Conservation (phyloP, 2,888 invertebrate genomes). For the Drosophila lacicola region DNA sequence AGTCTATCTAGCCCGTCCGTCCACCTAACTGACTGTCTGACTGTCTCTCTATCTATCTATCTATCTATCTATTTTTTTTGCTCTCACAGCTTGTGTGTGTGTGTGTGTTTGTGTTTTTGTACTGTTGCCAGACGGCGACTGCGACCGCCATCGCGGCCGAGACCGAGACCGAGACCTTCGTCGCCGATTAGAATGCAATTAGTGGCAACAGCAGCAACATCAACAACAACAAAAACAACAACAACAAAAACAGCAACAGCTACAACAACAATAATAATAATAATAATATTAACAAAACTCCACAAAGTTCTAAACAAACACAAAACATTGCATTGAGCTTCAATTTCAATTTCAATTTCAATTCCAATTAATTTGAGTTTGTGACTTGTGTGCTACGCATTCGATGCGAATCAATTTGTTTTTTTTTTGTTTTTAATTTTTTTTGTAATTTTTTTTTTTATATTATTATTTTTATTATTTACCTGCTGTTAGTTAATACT, state of each 20-base stretch:
- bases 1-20: constrained; percentile 20
- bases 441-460: constrained; percentile 11
- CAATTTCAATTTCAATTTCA: constrained; percentile 44
- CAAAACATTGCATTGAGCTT: constrained; percentile 58
- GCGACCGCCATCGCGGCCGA: constrained; percentile 46
- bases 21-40: constrained; percentile 16
- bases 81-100: neutral
- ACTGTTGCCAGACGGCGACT: constrained; percentile 51
- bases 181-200: constrained; percentile 78
- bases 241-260: constrained; percentile 4
- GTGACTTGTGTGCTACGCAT: constrained; percentile 14
- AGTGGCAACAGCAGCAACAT: constrained; percentile 57
- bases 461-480: constrained; percentile 16
- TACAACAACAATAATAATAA: constrained; percentile 8
- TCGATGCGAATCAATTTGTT: constrained; percentile 30
- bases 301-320: constrained; percentile 52
- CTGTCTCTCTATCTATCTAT: constrained; percentile 23
- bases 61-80: neutral
- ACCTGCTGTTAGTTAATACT: constrained; percentile 25
- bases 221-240: constrained; percentile 31
- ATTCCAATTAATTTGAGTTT: constrained; percentile 28
- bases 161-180: constrained; percentile 70
- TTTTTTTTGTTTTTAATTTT: constrained; percentile 21
- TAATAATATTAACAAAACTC: constrained; percentile 39
- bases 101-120: constrained; percentile 30